Percentiles rank a stretch among this genome's conserved stretches.
Conservation (phyloP, 1,140 invertebrate genomes). For the Argopecten irradians region DNA sequence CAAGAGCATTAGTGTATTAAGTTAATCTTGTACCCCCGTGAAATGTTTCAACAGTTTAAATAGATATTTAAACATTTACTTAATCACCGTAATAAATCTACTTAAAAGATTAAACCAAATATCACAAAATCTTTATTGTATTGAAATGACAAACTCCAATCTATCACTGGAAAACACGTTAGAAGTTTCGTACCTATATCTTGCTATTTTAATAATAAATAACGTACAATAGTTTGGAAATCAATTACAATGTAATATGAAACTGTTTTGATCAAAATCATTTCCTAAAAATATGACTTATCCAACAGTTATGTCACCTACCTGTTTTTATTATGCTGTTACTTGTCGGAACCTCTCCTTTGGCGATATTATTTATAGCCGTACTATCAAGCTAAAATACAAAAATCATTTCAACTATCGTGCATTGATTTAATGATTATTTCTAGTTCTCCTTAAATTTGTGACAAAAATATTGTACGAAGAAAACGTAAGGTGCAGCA, state of each 20-base stretch:
- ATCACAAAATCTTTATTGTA: neutral
- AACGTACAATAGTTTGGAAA: constrained; percentile 77
- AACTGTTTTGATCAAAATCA: constrained; percentile 61
- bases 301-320: neutral
- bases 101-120: neutral
- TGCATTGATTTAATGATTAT: no score
- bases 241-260: constrained; percentile 77
- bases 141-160: neutral
- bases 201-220: constrained; percentile 72
- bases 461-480: no score
- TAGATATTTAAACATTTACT: neutral
- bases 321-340: constrained; percentile 44
- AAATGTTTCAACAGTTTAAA: constrained; percentile 27
- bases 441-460: no score
- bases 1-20: no score
- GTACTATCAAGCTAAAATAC: constrained; percentile 46
- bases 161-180: neutral
- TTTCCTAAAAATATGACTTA: constrained; percentile 40
- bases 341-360: constrained; percentile 28
- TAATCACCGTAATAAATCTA: neutral
- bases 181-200: neutral
- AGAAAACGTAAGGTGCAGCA: no score
- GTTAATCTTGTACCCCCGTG: no score
- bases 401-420: no score
- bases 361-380: constrained; percentile 43